Base-by-base conservation (phyloP, 2,888 invertebrate genomes). In the Cantharis rustica region DNA sequence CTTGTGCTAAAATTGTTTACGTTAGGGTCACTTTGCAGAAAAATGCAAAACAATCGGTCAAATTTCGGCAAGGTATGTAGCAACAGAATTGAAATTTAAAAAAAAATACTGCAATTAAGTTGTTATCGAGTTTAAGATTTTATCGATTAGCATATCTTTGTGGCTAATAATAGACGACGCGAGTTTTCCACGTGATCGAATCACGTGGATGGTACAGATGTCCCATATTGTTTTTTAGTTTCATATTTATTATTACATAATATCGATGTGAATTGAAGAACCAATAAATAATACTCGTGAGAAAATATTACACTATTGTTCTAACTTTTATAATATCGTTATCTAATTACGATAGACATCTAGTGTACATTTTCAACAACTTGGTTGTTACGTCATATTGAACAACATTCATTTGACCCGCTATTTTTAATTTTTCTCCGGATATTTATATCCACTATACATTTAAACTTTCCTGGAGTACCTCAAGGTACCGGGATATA, bases 161-260 rank as follows among this genome's bases (percentile, higher is more conserved):
- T n/a, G n/a, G 47, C 47, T 47, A 47, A 47, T 47, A 47, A 47
- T 47, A 47, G 47, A 47, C 68, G n/a, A 16, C 31, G 16, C 31
- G 68, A 73, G 73, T 73, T 15, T 69, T 73, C 62, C 73, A 73
- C 73, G 73, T 73, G 73, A 68, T 69, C 2, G 10, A 9, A 61
- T 73, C 73, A 68, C 61, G 73, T 73, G 73, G 26, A 68, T 47
- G 62, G 68, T 63, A 68, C 68, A 17, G 73, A 68, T 13, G 16
- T 64, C 72, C 64, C 64, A 66, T 72, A 47, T 17, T 47, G n/a
- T 15, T 72, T 31, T 17, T 72, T 23, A 15, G n/a, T 47, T 47
- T 47, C n/a, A 47, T 47, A n/a, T 47, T 47, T 47, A 13, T 47
- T 47, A 7, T 47, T 47, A 47, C n/a, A n/a, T 47, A 47, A 47